Conservation (phyloP, 37 sponge, comb jelly and placozoan species). For the Halichondria panicea region DNA sequence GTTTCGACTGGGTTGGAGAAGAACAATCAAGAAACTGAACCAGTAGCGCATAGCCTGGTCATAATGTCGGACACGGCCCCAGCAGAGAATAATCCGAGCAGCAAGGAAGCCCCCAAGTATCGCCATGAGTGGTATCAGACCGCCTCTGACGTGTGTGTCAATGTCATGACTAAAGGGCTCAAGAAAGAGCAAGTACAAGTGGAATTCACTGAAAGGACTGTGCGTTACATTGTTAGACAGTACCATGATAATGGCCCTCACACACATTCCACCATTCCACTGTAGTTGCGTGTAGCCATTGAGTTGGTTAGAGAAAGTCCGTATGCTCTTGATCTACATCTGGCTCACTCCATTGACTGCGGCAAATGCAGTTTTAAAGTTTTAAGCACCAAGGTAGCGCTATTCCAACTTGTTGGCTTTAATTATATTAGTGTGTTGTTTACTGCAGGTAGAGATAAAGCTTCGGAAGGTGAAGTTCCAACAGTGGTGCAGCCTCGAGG, state of each 20-base stretch:
- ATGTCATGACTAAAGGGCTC: conserved; percentile 54
- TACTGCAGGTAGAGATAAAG: conserved; percentile 76
- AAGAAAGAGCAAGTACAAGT: conserved; percentile 37
- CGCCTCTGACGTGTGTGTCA: conserved; percentile 33
- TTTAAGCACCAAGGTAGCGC: conserved; percentile 57
- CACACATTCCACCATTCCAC: neutral
- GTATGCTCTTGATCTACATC: conserved; percentile 10
- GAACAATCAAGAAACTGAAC: too few species aligned
- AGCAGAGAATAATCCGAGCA: too few species aligned
- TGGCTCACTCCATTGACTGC: conserved; percentile 29
- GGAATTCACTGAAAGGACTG: conserved; percentile 40
- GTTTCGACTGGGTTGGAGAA: too few species aligned
- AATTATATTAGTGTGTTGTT: too few species aligned
- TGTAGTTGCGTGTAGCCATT: neutral
- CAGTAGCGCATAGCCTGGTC: too few species aligned
- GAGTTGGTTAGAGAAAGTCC: neutral
- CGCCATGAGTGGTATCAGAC: conserved; percentile 77
- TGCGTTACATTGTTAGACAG: conserved; percentile 4
- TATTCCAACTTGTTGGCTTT: neutral
- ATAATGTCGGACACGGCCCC: too few species aligned
- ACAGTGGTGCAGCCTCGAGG: conserved; percentile 59
- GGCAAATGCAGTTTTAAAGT: conserved; percentile 31
- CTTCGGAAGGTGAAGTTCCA: conserved; percentile 61
- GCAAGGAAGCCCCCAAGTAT: conserved; percentile 12
- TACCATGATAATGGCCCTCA: neutral